phyloP scores from a whole-genome alignment of 35 echinoderm and acorn worm species.

The Anneissia japonica region DNA sequence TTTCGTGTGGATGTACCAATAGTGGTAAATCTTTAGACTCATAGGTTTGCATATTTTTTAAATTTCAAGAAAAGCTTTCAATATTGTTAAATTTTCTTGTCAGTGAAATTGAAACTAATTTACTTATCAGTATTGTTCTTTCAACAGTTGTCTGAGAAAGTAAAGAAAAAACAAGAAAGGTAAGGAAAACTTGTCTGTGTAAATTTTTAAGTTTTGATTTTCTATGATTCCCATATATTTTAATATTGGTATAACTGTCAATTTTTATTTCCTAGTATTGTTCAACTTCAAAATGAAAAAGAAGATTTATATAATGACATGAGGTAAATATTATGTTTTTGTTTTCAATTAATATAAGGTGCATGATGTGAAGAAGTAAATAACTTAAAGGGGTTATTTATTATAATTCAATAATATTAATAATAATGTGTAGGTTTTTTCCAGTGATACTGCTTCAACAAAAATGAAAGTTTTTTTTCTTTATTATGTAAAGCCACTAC shows the following conservation, averaged over 20 bases:
- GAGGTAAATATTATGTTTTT: slow-evolving; percentile 42
- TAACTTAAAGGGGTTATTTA: no score
- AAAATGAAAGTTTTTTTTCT: no score
- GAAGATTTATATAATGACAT: slow-evolving; percentile 62
- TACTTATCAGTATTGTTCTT: background rate
- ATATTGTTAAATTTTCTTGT: no score
- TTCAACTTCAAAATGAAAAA: slow-evolving; percentile 95
- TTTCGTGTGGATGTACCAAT: background rate
- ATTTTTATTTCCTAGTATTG: slow-evolving; percentile 38
- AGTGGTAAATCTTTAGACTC: background rate
- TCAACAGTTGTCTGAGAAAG: slow-evolving; percentile 69
- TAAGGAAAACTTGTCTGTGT: slow-evolving; percentile 7
- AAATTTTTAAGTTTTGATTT: background rate
- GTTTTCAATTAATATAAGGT: no score
- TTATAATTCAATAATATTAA: no score
- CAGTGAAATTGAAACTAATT: no score
- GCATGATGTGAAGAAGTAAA: no score
- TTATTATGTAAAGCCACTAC: no score
- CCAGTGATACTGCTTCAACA: no score
- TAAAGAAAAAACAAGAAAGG: slow-evolving; percentile 98
- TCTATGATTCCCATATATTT: background rate
- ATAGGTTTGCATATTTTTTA: background rate
- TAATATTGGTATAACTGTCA: no score
- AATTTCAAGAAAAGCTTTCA: no score
- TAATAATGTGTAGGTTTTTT: no score